Evolutionary conservation across 2,888 invertebrate species (phyloP), one percentile per base, ranked within the genome.

Genomic region (Andrena dorsata): DNA sequence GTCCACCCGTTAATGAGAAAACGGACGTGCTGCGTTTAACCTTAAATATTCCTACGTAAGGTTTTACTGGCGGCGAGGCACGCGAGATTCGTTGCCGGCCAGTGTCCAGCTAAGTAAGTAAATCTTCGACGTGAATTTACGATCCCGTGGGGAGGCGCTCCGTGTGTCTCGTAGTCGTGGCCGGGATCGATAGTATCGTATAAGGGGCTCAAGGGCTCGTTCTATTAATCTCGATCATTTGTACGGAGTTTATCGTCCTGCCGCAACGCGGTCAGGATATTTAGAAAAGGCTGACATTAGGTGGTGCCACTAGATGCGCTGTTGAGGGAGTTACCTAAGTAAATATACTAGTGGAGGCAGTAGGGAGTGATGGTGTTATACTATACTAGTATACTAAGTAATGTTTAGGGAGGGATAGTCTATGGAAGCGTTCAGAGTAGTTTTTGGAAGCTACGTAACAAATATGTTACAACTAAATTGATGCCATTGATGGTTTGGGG

Each of bases 221-320:
- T 84, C 86, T 87, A 88, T 87, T 88, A 87, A 88, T 87, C 88
- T 84, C 80, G 80, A 87, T 86, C 87, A 83, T 88, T 88, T 86
- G 82, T 85, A 60, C 70, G 60, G 60, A 79, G 73, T 87, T 88
- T 88, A 87, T 87, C 83, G 82, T 69, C 58, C 68, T 49, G 70
- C 71, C 35, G 28, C 41, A 5, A 51, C 30, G n/a, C 53, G 56
- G 56, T 13, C 56, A 35, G 74, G 56, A 61, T 47, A 78, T 47
- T 73, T 74, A 66, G 28, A 76, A 63, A 61, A 51, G 51, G 10
- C 7, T 3, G 30, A 16, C 28, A 7, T 30, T 20, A 7, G 28
- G 23, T 20, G 23, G 41, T 41, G 32, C 7, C 49, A 1, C 30
- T 32, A 56, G 66, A 56, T 35, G 58, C 41, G 23, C n/a, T 41